These are phyloP conservation scores for Dinocampus coccinellae DNA, from an alignment of 2,888 invertebrate genomes.

Conservation along the genomic window DNA sequence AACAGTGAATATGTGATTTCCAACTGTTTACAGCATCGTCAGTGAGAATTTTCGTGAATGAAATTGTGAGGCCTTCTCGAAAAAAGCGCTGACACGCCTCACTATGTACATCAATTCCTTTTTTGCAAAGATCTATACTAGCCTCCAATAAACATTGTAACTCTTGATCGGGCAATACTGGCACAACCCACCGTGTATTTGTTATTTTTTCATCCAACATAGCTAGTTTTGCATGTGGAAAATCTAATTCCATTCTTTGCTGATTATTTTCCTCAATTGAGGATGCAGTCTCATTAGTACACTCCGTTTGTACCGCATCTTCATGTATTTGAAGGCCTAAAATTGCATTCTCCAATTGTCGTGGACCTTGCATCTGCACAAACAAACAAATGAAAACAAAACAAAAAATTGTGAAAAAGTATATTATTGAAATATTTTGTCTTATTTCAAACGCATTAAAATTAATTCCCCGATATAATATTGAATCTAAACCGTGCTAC, in stretches of 20 bases:
- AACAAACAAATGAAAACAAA: not conserved
- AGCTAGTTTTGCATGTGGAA: slow-evolving; percentile 89
- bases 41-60: slow-evolving; percentile 96
- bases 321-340: slow-evolving; percentile 65
- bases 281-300: slow-evolving; percentile 56
- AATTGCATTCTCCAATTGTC: slow-evolving; percentile 64
- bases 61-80: slow-evolving; percentile 92
- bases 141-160: slow-evolving; percentile 91
- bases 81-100: slow-evolving; percentile 95
- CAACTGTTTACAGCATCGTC: slow-evolving; percentile 98
- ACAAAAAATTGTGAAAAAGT: not conserved
- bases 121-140: slow-evolving; percentile 87
- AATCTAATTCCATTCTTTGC: slow-evolving; percentile 75
- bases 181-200: slow-evolving; percentile 96
- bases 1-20: slow-evolving; percentile 97
- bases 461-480: not conserved
- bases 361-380: slow-evolving; percentile 60
- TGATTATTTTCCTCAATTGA: slow-evolving; percentile 62
- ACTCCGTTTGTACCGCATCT: slow-evolving; percentile 62
- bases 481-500: not conserved
- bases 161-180: slow-evolving; percentile 96
- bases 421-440: too few relatives aligned
- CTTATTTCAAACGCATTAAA: not conserved
- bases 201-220: slow-evolving; percentile 96
- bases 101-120: slow-evolving; percentile 88